phyloP scores from a whole-genome alignment of 2,797 vertebrate species.

The Coracias cyanogaster region DNA sequence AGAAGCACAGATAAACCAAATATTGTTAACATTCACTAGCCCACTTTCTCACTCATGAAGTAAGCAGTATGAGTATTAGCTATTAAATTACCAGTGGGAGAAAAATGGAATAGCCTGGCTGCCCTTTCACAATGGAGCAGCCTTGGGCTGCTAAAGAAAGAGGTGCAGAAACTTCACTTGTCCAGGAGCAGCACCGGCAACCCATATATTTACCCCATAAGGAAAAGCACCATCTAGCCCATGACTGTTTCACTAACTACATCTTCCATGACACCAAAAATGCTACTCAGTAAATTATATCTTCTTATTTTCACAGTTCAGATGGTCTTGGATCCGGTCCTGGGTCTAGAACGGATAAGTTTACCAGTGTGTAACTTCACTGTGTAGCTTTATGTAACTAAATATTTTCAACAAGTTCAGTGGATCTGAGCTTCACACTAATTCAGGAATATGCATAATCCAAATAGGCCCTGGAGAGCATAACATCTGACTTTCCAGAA shows the following conservation, averaged over 20 bases:
- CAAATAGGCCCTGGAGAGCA: not conserved
- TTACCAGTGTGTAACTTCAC: not conserved
- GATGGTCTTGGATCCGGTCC: not conserved
- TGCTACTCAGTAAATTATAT: not conserved
- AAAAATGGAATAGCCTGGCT: not conserved
- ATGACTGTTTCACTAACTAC: not conserved
- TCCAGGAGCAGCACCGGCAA: not conserved
- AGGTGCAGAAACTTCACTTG: not conserved
- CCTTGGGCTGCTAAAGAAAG: not conserved
- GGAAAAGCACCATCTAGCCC: not conserved
- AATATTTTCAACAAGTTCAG: not conserved
- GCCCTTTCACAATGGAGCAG: not conserved
- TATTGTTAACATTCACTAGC: not conserved
- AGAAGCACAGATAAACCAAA: not conserved
- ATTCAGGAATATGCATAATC: not conserved
- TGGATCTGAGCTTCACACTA: not conserved
- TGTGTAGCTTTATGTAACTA: not conserved
- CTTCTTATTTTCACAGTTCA: not conserved
- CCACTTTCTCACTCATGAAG: not conserved
- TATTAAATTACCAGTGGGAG: not conserved
- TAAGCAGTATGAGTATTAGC: not conserved
- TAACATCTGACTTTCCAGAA: not conserved
- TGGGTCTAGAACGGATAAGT: not conserved
- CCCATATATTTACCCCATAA: accelerated
- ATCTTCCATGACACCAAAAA: not conserved